A percentile compares a stretch with the other conserved stretches of the same genome.
phyloP scores from a whole-genome alignment of 2,113 vertebrate genomes.

The Chamaetylas fuelleborni region DNA sequence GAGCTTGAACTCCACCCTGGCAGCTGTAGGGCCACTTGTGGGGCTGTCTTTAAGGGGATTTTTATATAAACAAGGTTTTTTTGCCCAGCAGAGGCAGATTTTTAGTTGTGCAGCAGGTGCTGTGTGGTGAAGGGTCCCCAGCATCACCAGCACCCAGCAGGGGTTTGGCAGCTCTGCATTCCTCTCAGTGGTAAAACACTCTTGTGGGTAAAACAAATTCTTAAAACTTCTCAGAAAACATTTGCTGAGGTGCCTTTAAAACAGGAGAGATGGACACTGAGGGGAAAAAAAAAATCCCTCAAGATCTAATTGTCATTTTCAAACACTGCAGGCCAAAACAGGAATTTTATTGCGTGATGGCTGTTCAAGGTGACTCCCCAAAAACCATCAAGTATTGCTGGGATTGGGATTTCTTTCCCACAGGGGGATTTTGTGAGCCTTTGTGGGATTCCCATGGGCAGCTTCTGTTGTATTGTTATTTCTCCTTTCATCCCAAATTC shows the following conservation, averaged over 20 bases:
- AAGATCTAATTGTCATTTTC: accelerated
- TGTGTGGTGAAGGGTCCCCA: accelerated
- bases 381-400: neutral
- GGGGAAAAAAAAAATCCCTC: accelerated
- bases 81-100: accelerated
- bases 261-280: neutral
- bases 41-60: neutral
- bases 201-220: neutral
- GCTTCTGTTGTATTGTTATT: accelerated
- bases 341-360: neutral
- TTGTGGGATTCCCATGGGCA: neutral
- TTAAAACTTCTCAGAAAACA: neutral
- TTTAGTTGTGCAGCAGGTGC: neutral
- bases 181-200: neutral
- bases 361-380: neutral
- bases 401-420: neutral
- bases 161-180: neutral
- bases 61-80: accelerated
- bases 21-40: neutral
- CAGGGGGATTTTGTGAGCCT: accelerated
- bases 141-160: neutral
- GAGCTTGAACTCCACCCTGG: accelerated
- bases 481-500: accelerated
- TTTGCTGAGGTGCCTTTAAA: neutral
- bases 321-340: neutral